These are phyloP conservation scores for Microctonus aethiopoides DNA, from an alignment of 2,888 invertebrate species.

Conservation along the genomic window DNA sequence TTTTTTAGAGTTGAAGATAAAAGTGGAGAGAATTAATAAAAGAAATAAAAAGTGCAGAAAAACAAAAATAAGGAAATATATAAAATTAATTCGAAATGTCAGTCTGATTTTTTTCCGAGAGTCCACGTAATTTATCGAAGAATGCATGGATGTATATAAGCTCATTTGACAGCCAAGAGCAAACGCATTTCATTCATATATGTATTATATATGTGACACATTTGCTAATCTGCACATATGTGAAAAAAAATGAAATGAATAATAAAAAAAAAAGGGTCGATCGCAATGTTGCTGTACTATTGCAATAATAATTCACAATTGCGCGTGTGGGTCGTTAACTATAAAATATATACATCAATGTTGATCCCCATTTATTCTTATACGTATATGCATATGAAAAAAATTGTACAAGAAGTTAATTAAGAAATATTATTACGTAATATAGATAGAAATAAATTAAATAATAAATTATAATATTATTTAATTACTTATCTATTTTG, in stretches of 20 bases:
- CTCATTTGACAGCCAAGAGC: not conserved
- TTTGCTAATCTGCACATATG: slow-evolving; percentile 11
- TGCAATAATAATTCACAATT: slow-evolving; percentile 26
- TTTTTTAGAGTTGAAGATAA: no score
- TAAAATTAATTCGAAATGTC: slow-evolving; percentile 17
- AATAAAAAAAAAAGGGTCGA: slow-evolving; percentile 25
- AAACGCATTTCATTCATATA: not conserved
- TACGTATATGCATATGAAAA: slow-evolving; percentile 3
- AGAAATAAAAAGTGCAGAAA: no score
- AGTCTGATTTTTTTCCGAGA: not conserved
- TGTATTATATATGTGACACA: slow-evolving; percentile 11
- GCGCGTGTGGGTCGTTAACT: slow-evolving; percentile 9
- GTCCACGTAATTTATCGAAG: not conserved
- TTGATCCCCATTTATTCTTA: slow-evolving; percentile 32
- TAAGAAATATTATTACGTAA: no score
- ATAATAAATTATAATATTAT: no score
- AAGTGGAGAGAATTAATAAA: not conserved
- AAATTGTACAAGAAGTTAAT: not conserved
- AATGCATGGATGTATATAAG: not conserved
- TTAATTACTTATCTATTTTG: no score
- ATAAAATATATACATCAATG: slow-evolving; percentile 31
- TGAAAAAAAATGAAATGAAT: no score
- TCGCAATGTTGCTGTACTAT: not conserved
- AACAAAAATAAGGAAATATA: no score
- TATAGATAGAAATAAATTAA: no score